Evolutionary conservation across 2,113 vertebrate genomes (phyloP), one percentile per base, ranked within the genome.

Genomic region (Microtus richardsoni): DNA sequence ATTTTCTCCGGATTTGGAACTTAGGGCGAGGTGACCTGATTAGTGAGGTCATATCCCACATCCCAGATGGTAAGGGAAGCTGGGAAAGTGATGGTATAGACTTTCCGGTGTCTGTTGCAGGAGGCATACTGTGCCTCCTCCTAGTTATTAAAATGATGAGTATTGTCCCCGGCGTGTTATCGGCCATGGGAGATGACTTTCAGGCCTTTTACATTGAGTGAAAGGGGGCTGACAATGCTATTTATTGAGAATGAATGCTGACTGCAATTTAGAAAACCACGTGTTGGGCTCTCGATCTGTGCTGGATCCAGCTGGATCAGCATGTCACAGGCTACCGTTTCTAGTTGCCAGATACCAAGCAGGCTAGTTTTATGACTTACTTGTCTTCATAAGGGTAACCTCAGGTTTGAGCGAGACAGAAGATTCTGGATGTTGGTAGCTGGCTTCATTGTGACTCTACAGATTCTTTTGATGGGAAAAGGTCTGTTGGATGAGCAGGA

Each of bases 191-290:
- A 91, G 75, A 47, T 75, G 71, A 88, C 64, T 71, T 92, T 22
- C 17, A 10, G 77, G 33, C 58, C 60, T 89, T 36, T 49, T 28
- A 82, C 39, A 26, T 73, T 44, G 33, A 64, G 28, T 44, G 33
- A 79, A 79, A 84, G 49, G 52, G 24, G 82, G 49, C 68, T 28
- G 19, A 71, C 26, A 71, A 77, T 75, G 14, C 64, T 68, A 0
- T 84, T 96, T 73, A 0, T 84, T 96, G 73, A 58, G 74, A 95
- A 64, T 49, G 86, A 88, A n/a, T 88, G 68, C 47, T 52, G 36
- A 68, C 94, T 22, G 13, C 58, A 2, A 62, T 21, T 22, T 44
- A 7, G 9, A n/a, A 93, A 94, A 49, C 33, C 14, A 88, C 73
- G 54, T 79, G 9, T 77, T 85, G 41, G 64, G 14, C 71, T 68